Evolutionary conservation across 2,797 vertebrate species (phyloP).

Genomic region (Bucorvus abyssinicus): DNA sequence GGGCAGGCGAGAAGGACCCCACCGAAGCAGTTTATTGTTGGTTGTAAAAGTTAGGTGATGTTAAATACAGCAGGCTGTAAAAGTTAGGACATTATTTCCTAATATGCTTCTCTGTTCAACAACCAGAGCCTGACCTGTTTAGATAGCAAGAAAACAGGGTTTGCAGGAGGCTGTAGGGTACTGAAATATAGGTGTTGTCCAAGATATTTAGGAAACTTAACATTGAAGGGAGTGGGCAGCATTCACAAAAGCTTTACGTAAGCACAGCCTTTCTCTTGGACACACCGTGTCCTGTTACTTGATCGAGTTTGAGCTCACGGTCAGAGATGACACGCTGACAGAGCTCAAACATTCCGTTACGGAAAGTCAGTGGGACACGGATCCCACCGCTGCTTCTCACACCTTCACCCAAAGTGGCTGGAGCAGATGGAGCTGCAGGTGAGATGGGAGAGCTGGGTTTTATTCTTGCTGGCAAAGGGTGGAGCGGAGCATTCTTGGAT

Average conservation of each 20-base stretch:
- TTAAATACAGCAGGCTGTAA: conserved; percentile 18
- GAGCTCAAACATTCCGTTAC: neutral
- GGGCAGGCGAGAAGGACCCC: neutral
- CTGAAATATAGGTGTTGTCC: neutral
- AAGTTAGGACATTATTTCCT: neutral
- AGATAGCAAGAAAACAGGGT: neutral
- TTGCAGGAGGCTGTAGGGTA: neutral
- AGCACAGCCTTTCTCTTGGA: neutral
- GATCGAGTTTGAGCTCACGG: neutral
- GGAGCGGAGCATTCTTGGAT: neutral
- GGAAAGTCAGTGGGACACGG: neutral
- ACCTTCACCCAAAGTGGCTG: neutral
- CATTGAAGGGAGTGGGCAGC: neutral
- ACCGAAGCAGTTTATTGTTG: neutral
- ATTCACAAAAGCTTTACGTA: neutral
- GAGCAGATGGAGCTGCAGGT: neutral
- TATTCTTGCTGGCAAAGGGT: neutral
- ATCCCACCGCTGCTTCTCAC: neutral
- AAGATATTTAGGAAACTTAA: neutral
- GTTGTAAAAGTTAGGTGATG: conserved; percentile 37
- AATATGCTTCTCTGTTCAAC: neutral
- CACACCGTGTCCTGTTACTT: neutral
- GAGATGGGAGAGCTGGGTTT: neutral
- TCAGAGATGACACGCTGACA: neutral
- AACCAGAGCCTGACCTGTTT: neutral